These are phyloP conservation scores for Sinocyclocheilus maitianheensis DNA, from an alignment of 2,113 vertebrate species.

Conservation along the genomic window DNA sequence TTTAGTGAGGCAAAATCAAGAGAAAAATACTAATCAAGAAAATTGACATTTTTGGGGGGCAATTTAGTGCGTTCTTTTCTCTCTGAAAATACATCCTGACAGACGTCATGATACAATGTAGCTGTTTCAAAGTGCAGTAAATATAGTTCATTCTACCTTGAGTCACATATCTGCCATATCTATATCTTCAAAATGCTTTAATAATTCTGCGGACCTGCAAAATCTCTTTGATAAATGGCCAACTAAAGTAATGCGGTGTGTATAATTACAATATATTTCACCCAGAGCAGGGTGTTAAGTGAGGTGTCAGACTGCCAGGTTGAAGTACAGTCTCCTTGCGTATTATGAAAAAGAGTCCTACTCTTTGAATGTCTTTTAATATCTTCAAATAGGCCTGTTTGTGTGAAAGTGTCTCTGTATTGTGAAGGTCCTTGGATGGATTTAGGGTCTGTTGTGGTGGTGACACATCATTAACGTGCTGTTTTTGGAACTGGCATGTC, in stretches of 20 bases:
- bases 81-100: neutral
- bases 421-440: neutral
- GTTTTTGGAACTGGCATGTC: constrained; percentile 20
- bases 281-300: constrained; percentile 28
- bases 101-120: neutral
- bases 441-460: neutral
- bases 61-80: neutral
- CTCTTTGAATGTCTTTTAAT: constrained; percentile 12
- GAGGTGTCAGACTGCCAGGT: neutral
- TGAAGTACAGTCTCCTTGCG: constrained; percentile 15
- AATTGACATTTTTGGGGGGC: neutral
- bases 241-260: constrained; percentile 13
- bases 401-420: neutral
- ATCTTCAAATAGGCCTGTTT: constrained; percentile 1
- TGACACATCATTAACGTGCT: constrained; percentile 24
- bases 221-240: constrained; percentile 12
- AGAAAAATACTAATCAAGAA: neutral
- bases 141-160: neutral
- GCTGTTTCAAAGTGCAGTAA: neutral
- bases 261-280: constrained; percentile 42
- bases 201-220: constrained; percentile 20
- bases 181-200: constrained; percentile 1
- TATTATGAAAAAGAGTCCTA: neutral
- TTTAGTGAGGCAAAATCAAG: neutral
- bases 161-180: neutral